phyloP scores from a whole-genome alignment of 2,888 invertebrate genomes.

The Pammene fasciana region DNA sequence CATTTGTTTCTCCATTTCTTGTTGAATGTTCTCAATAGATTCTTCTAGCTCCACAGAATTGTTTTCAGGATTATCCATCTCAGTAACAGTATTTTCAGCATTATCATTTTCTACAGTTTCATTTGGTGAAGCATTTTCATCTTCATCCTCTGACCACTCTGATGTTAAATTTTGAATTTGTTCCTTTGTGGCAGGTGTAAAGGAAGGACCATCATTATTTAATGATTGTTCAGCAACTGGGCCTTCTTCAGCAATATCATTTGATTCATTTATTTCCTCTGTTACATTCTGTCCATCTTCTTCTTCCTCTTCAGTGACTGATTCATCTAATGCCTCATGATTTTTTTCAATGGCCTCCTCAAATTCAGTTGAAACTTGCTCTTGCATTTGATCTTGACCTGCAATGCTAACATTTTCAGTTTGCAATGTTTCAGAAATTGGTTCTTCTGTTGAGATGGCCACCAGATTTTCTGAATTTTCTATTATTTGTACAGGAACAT shows the following conservation, averaged over 20 bases:
- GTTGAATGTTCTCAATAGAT: slow-evolving; percentile 77
- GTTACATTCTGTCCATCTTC: slow-evolving; percentile 21
- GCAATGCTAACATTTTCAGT: slow-evolving; percentile 20
- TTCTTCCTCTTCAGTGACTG: slow-evolving; percentile 31
- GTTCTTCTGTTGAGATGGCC: slow-evolving; percentile 37
- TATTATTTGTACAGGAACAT: slow-evolving; percentile 39
- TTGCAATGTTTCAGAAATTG: slow-evolving; percentile 37
- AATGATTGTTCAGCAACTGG: slow-evolving; percentile 8
- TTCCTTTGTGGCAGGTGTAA: slow-evolving; percentile 26
- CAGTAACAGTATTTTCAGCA: slow-evolving; percentile 31
- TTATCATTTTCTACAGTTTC: slow-evolving; percentile 39
- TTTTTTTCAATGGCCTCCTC: slow-evolving; percentile 9
- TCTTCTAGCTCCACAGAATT: slow-evolving; percentile 63
- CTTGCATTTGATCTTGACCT: slow-evolving; percentile 12
- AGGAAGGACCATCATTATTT: slow-evolving; percentile 13
- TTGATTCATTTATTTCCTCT: slow-evolving; percentile 44
- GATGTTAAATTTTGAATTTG: slow-evolving; percentile 37
- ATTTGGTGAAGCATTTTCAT: slow-evolving; percentile 12
- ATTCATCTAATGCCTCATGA: slow-evolving; percentile 27
- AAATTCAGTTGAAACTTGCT: slow-evolving; percentile 24
- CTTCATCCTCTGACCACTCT: slow-evolving; percentile 40
- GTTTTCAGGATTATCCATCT: slow-evolving; percentile 43
- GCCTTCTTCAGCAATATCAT: slow-evolving; percentile 47
- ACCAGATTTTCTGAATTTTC: slow-evolving; percentile 28
- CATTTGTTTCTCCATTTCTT: slow-evolving; percentile 73